Evolutionary conservation across 2,888 invertebrate species (phyloP), one percentile per base, ranked within the genome.

Genomic region (Acleris holmiana): DNA sequence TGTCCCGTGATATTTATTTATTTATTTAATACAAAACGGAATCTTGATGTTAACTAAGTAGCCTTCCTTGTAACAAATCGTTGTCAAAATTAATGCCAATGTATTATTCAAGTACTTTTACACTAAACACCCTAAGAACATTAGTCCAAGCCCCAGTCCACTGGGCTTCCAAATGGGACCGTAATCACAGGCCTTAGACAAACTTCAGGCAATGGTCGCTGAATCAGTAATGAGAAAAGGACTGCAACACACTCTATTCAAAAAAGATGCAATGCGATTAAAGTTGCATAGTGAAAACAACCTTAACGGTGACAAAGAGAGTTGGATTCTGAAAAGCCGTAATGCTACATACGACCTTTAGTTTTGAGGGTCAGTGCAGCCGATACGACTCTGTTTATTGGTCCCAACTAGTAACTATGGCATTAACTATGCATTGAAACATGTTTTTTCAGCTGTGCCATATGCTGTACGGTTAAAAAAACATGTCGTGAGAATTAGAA

Each of bases 151-250:
- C 19, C 35, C 19, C 29, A 35, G 53, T 41, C 53, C 53, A 18
- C 35, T 19, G 53, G 40, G 53, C 51, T 7, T 53, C 40, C 53
- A 53, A 53, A 53, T 53, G 55, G 55, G 44, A 55, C 41, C 55
- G 55, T 44, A 55, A 55, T 55, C 55, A 55, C 55, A 23, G 19
- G 53, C 53, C 53, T 53, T 53, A 53, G 53, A 53, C 53, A 53
- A 53, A 53, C 53, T 53, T 53, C 53, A 21, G 53, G 35, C 40
- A 44, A 40, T 19, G 35, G 19, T 35, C 15, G 7, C 17, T 55
- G 55, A 41, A 55, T 55, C 40, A 55, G 44, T 55, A 55, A 55
- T 44, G 44, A 17, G 53, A 17, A 47, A 47, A 40, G 29, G 53
- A 53, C 35, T 40, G 40, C 21, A 44, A 44, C n/a, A 35, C 3